Evolutionary conservation across 2,797 vertebrate species (phyloP).

Genomic region (Chaenodraco wilsoni): DNA sequence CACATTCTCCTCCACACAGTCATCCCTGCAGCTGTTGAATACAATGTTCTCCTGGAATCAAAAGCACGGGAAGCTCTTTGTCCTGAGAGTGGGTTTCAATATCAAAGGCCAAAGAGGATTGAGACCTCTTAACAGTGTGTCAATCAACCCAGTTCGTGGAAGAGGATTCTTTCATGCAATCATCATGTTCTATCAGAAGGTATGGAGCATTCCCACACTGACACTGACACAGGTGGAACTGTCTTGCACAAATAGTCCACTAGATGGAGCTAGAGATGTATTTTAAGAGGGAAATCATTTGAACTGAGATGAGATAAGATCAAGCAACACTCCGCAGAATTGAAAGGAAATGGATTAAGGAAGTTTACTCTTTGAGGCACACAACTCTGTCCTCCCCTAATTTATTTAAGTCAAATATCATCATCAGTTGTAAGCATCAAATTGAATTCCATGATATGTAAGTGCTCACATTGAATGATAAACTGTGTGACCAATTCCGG

Average conservation of each 20-base stretch:
- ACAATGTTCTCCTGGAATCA: conserved; percentile 42
- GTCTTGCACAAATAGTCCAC: conserved; percentile 21
- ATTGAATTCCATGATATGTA: not conserved
- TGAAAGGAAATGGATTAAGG: not conserved
- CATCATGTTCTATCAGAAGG: too few relatives aligned
- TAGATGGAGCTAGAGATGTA: conserved; percentile 60
- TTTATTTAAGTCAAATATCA: not conserved
- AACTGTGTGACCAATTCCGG: not conserved
- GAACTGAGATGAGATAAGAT: not conserved
- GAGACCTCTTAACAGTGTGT: conserved; percentile 1
- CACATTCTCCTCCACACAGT: conserved; percentile 50
- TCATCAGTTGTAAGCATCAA: not conserved
- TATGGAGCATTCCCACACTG: not conserved
- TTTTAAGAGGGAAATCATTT: not conserved
- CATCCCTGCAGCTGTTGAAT: conserved; percentile 68
- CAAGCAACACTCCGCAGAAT: not conserved
- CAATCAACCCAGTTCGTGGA: conserved; percentile 3
- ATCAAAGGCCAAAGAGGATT: conserved; percentile 37
- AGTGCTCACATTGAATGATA: not conserved
- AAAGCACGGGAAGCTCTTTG: conserved; percentile 38
- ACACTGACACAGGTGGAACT: not conserved
- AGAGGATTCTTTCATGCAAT: not conserved
- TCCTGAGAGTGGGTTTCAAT: conserved; percentile 56
- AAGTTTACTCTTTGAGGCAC: not conserved
- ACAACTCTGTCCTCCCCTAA: conserved; percentile 5